These are phyloP conservation scores for Calycopis cecrops DNA, from an alignment of 1,140 invertebrate species.

Conservation along the genomic window DNA sequence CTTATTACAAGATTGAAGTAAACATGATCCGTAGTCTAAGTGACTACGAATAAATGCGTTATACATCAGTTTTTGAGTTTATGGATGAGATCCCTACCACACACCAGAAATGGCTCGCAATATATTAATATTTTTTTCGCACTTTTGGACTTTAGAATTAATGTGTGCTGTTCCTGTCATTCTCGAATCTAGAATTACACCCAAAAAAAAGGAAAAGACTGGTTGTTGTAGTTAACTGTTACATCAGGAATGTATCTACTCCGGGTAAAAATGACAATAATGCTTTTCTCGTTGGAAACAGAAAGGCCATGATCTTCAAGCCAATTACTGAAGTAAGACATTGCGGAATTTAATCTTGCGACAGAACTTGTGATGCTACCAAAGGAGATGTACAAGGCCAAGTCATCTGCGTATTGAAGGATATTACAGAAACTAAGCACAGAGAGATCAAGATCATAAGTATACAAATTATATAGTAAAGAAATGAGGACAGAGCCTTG, in stretches of 20 bases:
- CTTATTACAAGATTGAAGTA: constrained; percentile 9
- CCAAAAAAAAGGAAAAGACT: background rate
- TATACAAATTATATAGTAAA: too few species aligned
- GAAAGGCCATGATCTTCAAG: background rate
- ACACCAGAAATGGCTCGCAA: background rate
- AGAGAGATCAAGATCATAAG: too few species aligned
- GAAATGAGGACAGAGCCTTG: too few species aligned
- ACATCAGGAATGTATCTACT: background rate
- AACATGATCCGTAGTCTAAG: background rate
- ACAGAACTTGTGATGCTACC: background rate
- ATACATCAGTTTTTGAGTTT: constrained; percentile 1
- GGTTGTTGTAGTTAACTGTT: background rate
- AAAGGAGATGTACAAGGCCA: background rate
- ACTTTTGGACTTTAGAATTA: background rate
- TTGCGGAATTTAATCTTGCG: background rate
- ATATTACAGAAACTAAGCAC: too few species aligned
- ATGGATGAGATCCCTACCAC: constrained; percentile 4
- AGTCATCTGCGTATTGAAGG: constrained; percentile 10
- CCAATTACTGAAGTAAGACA: background rate
- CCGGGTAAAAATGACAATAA: background rate
- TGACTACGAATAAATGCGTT: background rate
- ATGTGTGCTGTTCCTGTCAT: background rate
- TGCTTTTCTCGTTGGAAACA: background rate
- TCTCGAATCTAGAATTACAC: constrained; percentile 5
- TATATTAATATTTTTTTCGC: constrained; percentile 7